Percentiles rank a stretch among this genome's conserved stretches.
phyloP scores from a whole-genome alignment of 2,113 vertebrate genomes.

The Pollimyrus isidori region DNA sequence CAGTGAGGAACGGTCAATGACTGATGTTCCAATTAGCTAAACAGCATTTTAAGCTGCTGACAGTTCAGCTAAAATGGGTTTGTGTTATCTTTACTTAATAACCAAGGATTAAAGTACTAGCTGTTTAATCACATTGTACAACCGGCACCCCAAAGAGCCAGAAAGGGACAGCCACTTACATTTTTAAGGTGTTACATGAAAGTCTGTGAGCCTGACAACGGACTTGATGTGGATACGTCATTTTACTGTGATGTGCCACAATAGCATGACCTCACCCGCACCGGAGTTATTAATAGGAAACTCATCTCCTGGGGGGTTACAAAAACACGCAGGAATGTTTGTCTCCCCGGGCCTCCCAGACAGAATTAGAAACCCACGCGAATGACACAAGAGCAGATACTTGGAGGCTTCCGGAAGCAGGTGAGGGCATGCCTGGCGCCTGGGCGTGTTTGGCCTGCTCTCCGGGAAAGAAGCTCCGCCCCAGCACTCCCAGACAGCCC shows the following conservation, averaged over 20 bases:
- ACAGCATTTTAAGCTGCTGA: background rate
- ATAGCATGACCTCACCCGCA: background rate
- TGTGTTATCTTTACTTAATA: background rate
- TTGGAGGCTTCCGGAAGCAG: background rate
- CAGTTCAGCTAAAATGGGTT: background rate
- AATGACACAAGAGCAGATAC: background rate
- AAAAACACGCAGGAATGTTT: background rate
- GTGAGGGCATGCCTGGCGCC: background rate
- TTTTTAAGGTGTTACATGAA: background rate
- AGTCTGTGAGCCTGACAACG: background rate
- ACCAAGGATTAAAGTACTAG: background rate
- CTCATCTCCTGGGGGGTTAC: background rate
- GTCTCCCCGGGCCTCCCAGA: background rate
- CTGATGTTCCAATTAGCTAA: background rate
- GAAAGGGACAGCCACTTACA: background rate
- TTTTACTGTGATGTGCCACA: background rate
- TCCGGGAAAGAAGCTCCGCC: background rate
- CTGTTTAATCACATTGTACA: background rate
- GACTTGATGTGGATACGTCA: background rate
- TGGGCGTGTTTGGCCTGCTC: background rate
- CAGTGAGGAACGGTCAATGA: background rate
- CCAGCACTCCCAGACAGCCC: background rate
- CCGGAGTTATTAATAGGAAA: conserved; percentile 8
- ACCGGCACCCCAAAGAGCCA: background rate
- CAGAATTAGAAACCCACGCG: conserved; percentile 18